phyloP scores from a whole-genome alignment of 1,140 invertebrate genomes.

The Harlomillsia oculata region DNA sequence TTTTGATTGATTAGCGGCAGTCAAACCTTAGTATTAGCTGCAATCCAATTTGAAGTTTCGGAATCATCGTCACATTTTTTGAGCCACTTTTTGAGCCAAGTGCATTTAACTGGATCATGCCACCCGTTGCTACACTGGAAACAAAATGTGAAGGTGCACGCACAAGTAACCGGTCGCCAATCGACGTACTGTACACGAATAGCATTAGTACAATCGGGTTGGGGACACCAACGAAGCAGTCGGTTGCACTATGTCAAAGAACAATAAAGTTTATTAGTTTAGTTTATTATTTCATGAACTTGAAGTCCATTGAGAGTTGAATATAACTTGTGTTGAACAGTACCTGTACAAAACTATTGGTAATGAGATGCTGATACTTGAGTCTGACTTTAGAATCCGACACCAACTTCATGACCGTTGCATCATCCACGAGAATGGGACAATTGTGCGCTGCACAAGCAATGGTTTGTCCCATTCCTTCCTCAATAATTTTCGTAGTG shows the following conservation, averaged over 20 bases:
- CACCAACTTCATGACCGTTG: conserved; percentile 86
- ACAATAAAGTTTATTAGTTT: not conserved
- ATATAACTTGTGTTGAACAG: conserved; percentile 21
- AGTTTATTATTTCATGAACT: conserved; percentile 2
- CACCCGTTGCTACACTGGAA: conserved; percentile 96
- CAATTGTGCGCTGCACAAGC: conserved; percentile 67
- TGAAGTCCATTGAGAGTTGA: not conserved
- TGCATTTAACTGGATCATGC: conserved; percentile 97
- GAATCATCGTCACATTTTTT: conserved; percentile 99
- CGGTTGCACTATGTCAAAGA: conserved; percentile 72
- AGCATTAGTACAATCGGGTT: conserved; percentile 90
- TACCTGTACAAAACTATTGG: conserved; percentile 97
- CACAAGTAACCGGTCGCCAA: conserved; percentile 83
- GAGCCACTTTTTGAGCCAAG: conserved; percentile 88
- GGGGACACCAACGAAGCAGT: conserved; percentile 92
- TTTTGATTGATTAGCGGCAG: not conserved
- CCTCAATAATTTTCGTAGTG: conserved; percentile 96
- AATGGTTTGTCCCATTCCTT: conserved; percentile 90
- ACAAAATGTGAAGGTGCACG: conserved; percentile 88
- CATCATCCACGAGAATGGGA: conserved; percentile 90
- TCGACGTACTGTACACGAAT: conserved; percentile 90
- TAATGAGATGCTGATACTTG: conserved; percentile 96
- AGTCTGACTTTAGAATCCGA: conserved; percentile 84
- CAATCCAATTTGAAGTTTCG: conserved; percentile 99
- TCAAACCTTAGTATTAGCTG: conserved; percentile 85